A percentile compares a stretch with the other conserved stretches of the same genome.
Evolutionary conservation across 2,797 vertebrate genomes (phyloP).

Genomic region (Chaenodraco wilsoni): DNA sequence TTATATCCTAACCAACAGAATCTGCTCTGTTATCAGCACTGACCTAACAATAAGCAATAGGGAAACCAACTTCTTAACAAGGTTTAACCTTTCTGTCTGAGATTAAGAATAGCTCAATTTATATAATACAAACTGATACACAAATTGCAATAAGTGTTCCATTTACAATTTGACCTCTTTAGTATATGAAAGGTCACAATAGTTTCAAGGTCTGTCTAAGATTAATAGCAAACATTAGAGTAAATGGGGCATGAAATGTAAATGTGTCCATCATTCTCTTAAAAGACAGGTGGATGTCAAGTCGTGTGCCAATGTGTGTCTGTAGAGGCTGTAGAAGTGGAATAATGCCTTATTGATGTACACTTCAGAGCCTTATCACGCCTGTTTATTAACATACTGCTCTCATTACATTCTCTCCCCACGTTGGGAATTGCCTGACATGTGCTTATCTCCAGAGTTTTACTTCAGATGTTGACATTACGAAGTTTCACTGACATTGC

Average conservation of each 20-base stretch:
- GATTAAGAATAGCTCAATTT: slow-evolving; percentile 19
- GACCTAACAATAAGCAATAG: slow-evolving; percentile 1
- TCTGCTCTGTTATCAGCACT: not conserved
- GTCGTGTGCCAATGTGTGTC: slow-evolving; percentile 10
- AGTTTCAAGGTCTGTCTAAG: not conserved
- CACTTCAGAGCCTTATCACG: slow-evolving; percentile 27
- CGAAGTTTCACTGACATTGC: not conserved
- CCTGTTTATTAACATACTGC: slow-evolving; percentile 29
- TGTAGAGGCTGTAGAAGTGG: slow-evolving; percentile 10
- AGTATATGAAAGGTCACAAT: not conserved
- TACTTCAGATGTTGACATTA: slow-evolving; percentile 20
- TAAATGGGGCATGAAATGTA: slow-evolving; percentile 15
- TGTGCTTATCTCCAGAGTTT: slow-evolving; percentile 26
- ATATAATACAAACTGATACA: slow-evolving; percentile 14
- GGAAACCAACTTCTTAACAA: slow-evolving; percentile 9
- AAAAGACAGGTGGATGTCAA: slow-evolving; percentile 23
- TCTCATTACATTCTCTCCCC: slow-evolving; percentile 27
- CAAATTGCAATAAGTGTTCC: not conserved
- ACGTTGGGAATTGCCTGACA: slow-evolving; percentile 10
- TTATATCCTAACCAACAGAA: not conserved
- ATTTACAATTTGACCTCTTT: slow-evolving; percentile 19
- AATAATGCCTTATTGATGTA: slow-evolving; percentile 12
- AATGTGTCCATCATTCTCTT: slow-evolving; percentile 23
- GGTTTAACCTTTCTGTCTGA: not conserved
- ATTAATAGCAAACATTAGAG: slow-evolving; percentile 23